phyloP scores from a whole-genome alignment of 2,888 invertebrate species.

The Andrena bicolor region DNA sequence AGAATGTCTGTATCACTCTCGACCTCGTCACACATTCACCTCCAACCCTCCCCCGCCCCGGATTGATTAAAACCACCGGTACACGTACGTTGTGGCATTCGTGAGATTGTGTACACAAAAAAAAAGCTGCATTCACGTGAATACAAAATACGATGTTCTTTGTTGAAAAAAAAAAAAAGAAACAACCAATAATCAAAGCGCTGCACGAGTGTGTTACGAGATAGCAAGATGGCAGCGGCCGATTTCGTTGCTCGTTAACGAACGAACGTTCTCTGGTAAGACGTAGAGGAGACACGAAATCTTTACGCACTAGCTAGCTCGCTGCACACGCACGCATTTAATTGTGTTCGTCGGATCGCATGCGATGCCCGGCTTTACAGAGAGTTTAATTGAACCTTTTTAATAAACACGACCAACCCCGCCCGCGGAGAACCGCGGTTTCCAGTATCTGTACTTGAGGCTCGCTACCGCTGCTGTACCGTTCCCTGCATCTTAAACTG shows the following conservation, averaged over 20 bases:
- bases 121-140: constrained; percentile 45
- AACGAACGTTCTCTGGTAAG: constrained; percentile 78
- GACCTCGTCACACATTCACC: constrained; percentile 32
- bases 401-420: constrained; percentile 26
- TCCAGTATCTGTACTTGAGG: no score
- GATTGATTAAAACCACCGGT: constrained; percentile 19
- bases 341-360: constrained; percentile 21
- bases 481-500: constrained; percentile 14
- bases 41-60: constrained; percentile 2
- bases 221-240: constrained; percentile 87
- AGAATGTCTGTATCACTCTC: constrained; percentile 1
- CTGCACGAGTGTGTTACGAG: constrained; percentile 81
- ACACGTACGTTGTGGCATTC: constrained; percentile 53
- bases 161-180: constrained; percentile 18
- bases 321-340: constrained; percentile 76
- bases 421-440: not conserved
- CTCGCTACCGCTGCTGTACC: constrained; percentile 2
- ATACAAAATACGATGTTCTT: constrained; percentile 39
- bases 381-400: constrained; percentile 12
- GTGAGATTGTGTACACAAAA: constrained; percentile 43
- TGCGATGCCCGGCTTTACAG: constrained; percentile 23
- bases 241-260: constrained; percentile 75
- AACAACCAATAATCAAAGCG: constrained; percentile 51
- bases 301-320: constrained; percentile 79
- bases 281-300: constrained; percentile 75